Conservation (phyloP, 64 coral and sea anemone genomes). For the Montipora capricornis region DNA sequence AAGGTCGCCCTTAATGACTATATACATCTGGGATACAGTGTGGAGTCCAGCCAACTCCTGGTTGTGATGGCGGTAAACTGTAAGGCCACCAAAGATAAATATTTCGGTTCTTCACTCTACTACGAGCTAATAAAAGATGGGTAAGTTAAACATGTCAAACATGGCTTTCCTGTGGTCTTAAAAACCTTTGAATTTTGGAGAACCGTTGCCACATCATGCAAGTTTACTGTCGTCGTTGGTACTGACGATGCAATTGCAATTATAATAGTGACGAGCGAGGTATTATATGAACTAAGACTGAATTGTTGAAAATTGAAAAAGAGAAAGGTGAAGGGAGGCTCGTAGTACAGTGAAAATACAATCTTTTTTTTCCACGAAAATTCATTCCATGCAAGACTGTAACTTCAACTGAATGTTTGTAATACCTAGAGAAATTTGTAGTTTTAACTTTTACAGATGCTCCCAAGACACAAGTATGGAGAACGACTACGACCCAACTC, state of each 20-base stretch:
- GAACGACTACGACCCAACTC: neutral
- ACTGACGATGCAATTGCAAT: neutral
- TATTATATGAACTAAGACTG: too few species aligned
- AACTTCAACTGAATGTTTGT: too few species aligned
- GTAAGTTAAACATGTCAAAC: neutral
- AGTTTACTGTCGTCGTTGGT: neutral
- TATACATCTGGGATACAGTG: conserved; percentile 4
- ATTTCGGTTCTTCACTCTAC: neutral
- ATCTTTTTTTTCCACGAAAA: too few species aligned
- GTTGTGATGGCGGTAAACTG: conserved; percentile 13
- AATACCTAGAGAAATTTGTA: too few species aligned
- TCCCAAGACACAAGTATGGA: neutral
- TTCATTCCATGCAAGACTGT: too few species aligned
- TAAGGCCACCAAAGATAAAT: neutral
- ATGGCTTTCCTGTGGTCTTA: too few species aligned
- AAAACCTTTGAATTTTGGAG: too few species aligned
- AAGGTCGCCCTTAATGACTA: neutral
- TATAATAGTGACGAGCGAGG: too few species aligned
- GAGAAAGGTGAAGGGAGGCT: too few species aligned
- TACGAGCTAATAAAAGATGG: conserved; percentile 2
- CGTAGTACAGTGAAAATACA: too few species aligned
- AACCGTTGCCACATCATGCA: too few species aligned
- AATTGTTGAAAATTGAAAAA: too few species aligned
- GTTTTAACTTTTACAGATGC: neutral
- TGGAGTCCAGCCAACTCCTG: neutral